A percentile compares a stretch with the other conserved stretches of the same genome.
Conservation (phyloP, 2,888 invertebrate genomes). For the Xiphydria camelus region DNA sequence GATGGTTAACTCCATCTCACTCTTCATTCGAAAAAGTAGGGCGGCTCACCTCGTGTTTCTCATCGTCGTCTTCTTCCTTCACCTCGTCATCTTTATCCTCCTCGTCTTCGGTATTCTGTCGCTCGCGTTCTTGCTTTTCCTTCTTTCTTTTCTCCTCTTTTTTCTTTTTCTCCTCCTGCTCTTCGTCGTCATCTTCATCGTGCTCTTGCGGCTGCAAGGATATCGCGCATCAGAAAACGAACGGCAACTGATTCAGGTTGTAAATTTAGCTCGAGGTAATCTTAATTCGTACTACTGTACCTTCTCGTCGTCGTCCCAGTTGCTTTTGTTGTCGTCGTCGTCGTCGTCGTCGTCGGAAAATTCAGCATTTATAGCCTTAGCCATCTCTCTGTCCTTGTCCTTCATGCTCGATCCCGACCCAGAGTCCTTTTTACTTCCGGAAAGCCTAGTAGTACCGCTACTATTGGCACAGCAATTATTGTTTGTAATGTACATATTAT, state of each 20-base stretch:
- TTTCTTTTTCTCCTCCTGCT: slow-evolving; percentile 38
- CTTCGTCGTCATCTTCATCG: slow-evolving; percentile 47
- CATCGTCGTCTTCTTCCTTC: slow-evolving; percentile 35
- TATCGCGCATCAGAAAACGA: not conserved
- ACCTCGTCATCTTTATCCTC: slow-evolving; percentile 47
- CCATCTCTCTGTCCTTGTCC: slow-evolving; percentile 56
- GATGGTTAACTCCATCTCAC: too few species aligned
- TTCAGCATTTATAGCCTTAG: slow-evolving; percentile 54
- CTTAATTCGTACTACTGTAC: too few species aligned
- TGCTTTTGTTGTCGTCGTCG: slow-evolving; percentile 49
- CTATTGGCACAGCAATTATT: slow-evolving; percentile 54
- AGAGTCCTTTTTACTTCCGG: slow-evolving; percentile 56
- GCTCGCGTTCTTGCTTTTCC: slow-evolving; percentile 60
- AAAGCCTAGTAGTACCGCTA: slow-evolving; percentile 54
- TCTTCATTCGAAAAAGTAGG: not conserved
- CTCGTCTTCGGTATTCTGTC: slow-evolving; percentile 63
- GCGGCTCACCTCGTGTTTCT: slow-evolving; percentile 35
- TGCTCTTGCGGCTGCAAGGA: slow-evolving; percentile 14
- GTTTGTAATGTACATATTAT: slow-evolving; percentile 51
- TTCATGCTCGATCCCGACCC: slow-evolving; percentile 51
- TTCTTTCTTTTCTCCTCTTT: slow-evolving; percentile 53
- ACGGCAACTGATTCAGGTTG: too few species aligned
- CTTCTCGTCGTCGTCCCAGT: slow-evolving; percentile 53
- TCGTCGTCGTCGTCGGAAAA: slow-evolving; percentile 54
- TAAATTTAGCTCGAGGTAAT: too few species aligned